Evolutionary conservation across 2,113 vertebrate genomes (phyloP), one percentile per base, ranked within the genome.

Genomic region (Bucco capensis): DNA sequence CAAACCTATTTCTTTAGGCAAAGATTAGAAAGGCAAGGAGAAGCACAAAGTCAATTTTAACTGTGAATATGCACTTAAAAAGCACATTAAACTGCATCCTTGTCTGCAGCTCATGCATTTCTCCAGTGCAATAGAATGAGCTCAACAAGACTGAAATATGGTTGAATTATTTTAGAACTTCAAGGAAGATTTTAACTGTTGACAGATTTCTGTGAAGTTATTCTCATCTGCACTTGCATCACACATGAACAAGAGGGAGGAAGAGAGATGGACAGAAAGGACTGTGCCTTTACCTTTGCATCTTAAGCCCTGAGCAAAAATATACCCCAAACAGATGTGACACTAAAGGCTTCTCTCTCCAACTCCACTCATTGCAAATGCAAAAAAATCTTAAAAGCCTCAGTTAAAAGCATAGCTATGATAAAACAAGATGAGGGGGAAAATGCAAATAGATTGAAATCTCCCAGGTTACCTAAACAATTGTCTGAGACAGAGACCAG

Each of bases 21-120:
- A 94, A 93, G 80, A 85, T 90, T 85, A 86, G 81, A 83, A 88
- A 93, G 51, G 84, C 83, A 85, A 93, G 84, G 90, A 93, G 83
- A 95, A 83, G 70, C 80, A 90, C 86, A 93, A 92, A 94, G 86
- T 91, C 84, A 92, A 11, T 93, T 94, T 91, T 80, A 83, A 85
- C 71, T 31, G 83, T 92, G 84, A 93, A 87, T 93, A 70, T 91
- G 80, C 86, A 85, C 74, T 89, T 89, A 5, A 89, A 90, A 93
- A 82, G 30, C 83, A 82, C 67, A 44, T 80, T 80, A 82, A 93
- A 87, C 61, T 82, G 37, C 35, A 65, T 82, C 66, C 60, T 87
- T 72, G 44, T 92, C 74, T 86, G 71, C 5, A 12, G 71, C 42
- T 86, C n/a, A 9, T 31, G 22, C 47, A 25, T 89, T 86, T 84